Evolutionary conservation across 2,797 vertebrate genomes (phyloP), one percentile per base, ranked within the genome.

Genomic region (Xenentodon cancila): DNA sequence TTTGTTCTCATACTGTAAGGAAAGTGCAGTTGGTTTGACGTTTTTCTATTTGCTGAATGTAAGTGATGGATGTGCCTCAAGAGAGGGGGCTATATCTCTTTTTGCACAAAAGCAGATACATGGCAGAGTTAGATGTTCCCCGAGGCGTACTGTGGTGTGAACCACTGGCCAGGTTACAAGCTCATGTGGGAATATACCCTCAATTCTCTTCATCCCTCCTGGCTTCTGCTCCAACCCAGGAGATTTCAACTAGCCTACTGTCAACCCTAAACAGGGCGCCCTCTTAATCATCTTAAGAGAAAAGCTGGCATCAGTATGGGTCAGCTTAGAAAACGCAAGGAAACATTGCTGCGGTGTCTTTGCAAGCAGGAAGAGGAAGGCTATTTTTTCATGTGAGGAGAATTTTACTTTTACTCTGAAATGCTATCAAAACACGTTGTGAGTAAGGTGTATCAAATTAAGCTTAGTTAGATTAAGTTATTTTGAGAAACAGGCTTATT

Each of bases 21-120:
- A 86, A 88, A 86, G 90, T 87, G 77, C 71, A 90, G 83, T 91
- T 91, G 85, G 90, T 91, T 89, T 85, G 90, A 89, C 80, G 82
- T 84, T 88, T n/a, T 92, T 88, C 56, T 87, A 71, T 88, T 86
- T 86, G 75, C 84, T 73, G 74, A 57, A 59, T 77, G 71, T 85
- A 85, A 85, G 79, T 92, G 92, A 93, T 92, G 89, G 88, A 92
- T 92, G 85, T 21, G 57, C 73, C 87, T 81, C 79, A 53, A 21
- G 85, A 79, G 88, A 89, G 46, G 68, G 65, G 69, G 67, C 74
- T 69, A 75, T 80, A 79, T 79, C 77, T 91, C 85, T 88, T 89
- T 77, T 81, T 58, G 72, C 68, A 70, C 69, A 74, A 75, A 69
- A 65, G 75, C 75, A 69, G 71, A 84, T 82, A 77, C 80, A 84